Conservation (phyloP, 1,140 invertebrate genomes). For the Drosophila repleta region DNA sequence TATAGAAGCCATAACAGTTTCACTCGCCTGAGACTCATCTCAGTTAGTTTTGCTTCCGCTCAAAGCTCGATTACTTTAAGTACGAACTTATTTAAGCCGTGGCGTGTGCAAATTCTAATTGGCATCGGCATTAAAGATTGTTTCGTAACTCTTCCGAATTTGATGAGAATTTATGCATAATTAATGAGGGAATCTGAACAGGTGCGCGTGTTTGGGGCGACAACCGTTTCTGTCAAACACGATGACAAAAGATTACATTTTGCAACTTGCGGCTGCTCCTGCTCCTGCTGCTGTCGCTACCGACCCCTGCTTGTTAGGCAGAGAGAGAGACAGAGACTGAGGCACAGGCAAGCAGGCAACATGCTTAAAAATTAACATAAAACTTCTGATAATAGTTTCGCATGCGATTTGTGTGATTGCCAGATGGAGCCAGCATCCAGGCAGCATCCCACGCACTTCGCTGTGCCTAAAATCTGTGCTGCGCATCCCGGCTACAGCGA, state of each 20-base stretch:
- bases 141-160: constrained; percentile 28
- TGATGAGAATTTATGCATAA: constrained; percentile 68
- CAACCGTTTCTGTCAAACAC: constrained; percentile 75
- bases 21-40: too few species aligned
- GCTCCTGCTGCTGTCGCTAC: neutral
- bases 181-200: constrained; percentile 77
- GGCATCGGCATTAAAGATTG: constrained; percentile 26
- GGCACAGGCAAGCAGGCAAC: constrained; percentile 47
- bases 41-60: neutral
- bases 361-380: constrained; percentile 81
- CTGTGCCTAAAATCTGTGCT: constrained; percentile 58
- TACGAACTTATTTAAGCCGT: neutral
- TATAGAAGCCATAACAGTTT: too few species aligned
- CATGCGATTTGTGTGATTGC: constrained; percentile 66
- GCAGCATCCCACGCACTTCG: constrained; percentile 35
- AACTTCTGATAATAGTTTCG: constrained; percentile 81
- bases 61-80: neutral
- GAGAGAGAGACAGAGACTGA: neutral
- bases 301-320: constrained; percentile 52
- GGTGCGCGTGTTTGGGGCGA: constrained; percentile 63
- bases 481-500: constrained; percentile 56
- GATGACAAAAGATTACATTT: constrained; percentile 79
- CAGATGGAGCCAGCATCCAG: constrained; percentile 9
- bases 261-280: constrained; percentile 58
- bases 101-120: constrained; percentile 11